Evolutionary conservation across 2,888 invertebrate species (phyloP).

Genomic region (Saturnia pavonia): DNA sequence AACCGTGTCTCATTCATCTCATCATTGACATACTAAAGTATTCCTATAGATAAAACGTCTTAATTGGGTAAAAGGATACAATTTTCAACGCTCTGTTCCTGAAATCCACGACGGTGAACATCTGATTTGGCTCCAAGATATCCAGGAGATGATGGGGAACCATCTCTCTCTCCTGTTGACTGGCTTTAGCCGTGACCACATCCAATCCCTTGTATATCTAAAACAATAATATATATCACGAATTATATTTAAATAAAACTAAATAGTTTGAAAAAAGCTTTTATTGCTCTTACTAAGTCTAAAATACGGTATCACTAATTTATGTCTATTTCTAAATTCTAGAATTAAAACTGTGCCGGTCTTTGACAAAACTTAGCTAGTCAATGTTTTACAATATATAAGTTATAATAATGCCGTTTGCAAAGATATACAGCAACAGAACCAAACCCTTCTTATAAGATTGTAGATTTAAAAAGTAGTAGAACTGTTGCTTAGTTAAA

Average conservation of each 20-base stretch:
- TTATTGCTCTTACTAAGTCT: too few relatives aligned
- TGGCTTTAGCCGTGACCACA: constrained; percentile 96
- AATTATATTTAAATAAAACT: neutral
- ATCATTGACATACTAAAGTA: too few relatives aligned
- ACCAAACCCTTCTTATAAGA: neutral
- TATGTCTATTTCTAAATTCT: too few relatives aligned
- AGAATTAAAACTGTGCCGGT: too few relatives aligned
- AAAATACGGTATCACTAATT: too few relatives aligned
- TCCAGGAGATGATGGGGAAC: constrained; percentile 95
- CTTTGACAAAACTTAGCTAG: too few relatives aligned
- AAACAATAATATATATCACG: constrained; percentile 39
- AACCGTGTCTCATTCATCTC: too few relatives aligned
- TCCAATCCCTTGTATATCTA: constrained; percentile 97
- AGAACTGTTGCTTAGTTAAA: neutral
- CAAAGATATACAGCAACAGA: neutral
- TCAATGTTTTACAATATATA: too few relatives aligned
- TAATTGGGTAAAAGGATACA: constrained; percentile 85
- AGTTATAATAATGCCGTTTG: neutral
- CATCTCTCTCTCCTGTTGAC: constrained; percentile 86
- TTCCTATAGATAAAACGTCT: too few relatives aligned
- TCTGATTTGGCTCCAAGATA: constrained; percentile 89
- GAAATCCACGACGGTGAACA: constrained; percentile 93
- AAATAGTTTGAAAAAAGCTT: too few relatives aligned
- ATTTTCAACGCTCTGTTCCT: constrained; percentile 89
- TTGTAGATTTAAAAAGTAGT: neutral